phyloP scores from a whole-genome alignment of 1,140 invertebrate genomes.

The Anthonomus grandis region DNA sequence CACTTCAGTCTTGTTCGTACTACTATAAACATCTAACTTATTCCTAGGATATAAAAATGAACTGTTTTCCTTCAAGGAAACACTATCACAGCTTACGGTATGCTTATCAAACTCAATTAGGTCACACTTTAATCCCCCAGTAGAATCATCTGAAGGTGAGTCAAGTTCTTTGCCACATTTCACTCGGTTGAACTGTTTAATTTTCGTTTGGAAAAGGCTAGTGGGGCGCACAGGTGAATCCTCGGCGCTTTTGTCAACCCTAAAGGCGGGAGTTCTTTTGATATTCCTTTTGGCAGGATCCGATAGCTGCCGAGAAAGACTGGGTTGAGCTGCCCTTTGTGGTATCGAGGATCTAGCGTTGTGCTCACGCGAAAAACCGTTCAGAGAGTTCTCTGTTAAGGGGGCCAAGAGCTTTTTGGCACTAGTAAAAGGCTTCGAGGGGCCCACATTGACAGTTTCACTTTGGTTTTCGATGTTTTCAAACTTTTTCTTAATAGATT shows the following conservation, averaged over 20 bases:
- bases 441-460: neutral
- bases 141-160: conserved; percentile 1
- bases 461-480: conserved; percentile 37
- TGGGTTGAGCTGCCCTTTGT: conserved; percentile 12
- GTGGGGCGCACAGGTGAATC: conserved; percentile 40
- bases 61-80: neutral
- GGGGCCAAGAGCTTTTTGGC: too few relatives aligned
- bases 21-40: neutral
- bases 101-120: neutral
- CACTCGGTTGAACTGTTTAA: conserved; percentile 35
- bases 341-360: too few relatives aligned
- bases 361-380: too few relatives aligned
- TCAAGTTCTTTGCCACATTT: conserved; percentile 34
- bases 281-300: conserved; percentile 57
- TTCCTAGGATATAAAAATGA: conserved; percentile 9
- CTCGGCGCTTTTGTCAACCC: conserved; percentile 54
- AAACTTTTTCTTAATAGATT: conserved; percentile 44
- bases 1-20: conserved; percentile 1
- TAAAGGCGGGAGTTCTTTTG: conserved; percentile 60
- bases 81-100: neutral
- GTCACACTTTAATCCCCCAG: neutral
- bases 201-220: conserved; percentile 39
- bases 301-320: conserved; percentile 53
- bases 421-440: too few relatives aligned
- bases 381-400: too few relatives aligned